Conservation (phyloP, 2,888 invertebrate species). For the Luperina testacea region DNA sequence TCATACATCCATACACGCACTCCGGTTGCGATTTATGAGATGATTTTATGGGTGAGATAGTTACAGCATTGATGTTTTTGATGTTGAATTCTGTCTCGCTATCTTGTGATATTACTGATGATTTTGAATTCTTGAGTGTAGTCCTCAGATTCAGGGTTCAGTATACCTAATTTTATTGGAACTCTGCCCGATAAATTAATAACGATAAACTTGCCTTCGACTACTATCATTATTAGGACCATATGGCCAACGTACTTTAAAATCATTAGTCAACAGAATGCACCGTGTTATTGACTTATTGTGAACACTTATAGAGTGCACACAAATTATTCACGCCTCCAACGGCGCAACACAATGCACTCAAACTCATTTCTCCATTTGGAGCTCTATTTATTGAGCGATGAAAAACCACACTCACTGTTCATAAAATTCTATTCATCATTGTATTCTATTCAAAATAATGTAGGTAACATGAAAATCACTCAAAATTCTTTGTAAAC, state of each 20-base stretch:
- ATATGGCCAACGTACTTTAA: not conserved
- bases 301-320: slow-evolving; percentile 26
- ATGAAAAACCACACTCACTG: slow-evolving; percentile 1
- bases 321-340: slow-evolving; percentile 16
- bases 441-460: slow-evolving; percentile 28
- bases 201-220: not conserved
- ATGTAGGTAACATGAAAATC: slow-evolving; percentile 13
- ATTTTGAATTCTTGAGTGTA: not conserved
- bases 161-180: not conserved
- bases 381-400: slow-evolving; percentile 3
- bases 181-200: not conserved
- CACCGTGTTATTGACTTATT: slow-evolving; percentile 34
- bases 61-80: not conserved
- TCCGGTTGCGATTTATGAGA: not conserved
- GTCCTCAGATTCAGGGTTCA: not conserved
- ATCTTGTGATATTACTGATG: not conserved
- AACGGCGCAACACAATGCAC: slow-evolving; percentile 29
- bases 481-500: slow-evolving; percentile 10
- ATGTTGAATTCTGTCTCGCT: not conserved
- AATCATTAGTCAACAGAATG: slow-evolving; percentile 14
- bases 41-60: not conserved
- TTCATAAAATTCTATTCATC: slow-evolving; percentile 14
- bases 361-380: slow-evolving; percentile 17
- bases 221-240: not conserved
- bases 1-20: not conserved